phyloP scores from a whole-genome alignment of 2,113 vertebrate genomes.

The Petrocephalus zakoni region DNA sequence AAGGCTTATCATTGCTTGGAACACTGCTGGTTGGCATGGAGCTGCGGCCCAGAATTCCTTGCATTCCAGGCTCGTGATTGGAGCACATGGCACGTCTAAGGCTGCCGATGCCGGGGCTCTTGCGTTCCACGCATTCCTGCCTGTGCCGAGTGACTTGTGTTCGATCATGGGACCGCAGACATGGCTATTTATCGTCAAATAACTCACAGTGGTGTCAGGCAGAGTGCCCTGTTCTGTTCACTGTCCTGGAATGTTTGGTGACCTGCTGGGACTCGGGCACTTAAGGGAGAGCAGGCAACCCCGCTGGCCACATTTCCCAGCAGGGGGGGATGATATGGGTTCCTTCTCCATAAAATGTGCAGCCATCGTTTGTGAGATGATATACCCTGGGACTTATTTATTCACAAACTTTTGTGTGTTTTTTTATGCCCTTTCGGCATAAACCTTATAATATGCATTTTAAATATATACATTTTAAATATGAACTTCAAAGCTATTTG shows the following conservation, averaged over 20 bases:
- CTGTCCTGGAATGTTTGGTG: conserved; percentile 58
- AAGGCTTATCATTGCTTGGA: conserved; percentile 36
- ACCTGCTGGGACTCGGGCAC: conserved; percentile 57
- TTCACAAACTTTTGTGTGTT: neutral
- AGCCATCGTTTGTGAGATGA: neutral
- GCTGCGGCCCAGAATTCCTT: conserved; percentile 57
- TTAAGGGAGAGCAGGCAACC: conserved; percentile 55
- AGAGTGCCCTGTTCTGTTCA: conserved; percentile 58
- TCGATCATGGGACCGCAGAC: conserved; percentile 68
- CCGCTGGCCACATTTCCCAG: conserved; percentile 32
- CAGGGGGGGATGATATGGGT: neutral
- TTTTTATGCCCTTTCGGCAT: neutral
- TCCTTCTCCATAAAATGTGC: neutral
- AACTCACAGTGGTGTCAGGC: conserved; percentile 66
- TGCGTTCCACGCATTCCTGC: conserved; percentile 63
- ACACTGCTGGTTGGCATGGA: conserved; percentile 40
- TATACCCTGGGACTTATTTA: too few relatives aligned
- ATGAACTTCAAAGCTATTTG: neutral
- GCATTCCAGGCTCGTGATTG: conserved; percentile 56
- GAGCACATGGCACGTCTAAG: conserved; percentile 40
- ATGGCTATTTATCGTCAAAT: conserved; percentile 70
- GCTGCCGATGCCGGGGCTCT: conserved; percentile 48
- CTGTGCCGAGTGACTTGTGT: conserved; percentile 46
- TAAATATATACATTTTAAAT: neutral
- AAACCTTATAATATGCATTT: neutral